A percentile compares a stretch with the other conserved stretches of the same genome.
Conservation (phyloP, 2,113 vertebrate species). For the Megaleporinus macrocephalus region DNA sequence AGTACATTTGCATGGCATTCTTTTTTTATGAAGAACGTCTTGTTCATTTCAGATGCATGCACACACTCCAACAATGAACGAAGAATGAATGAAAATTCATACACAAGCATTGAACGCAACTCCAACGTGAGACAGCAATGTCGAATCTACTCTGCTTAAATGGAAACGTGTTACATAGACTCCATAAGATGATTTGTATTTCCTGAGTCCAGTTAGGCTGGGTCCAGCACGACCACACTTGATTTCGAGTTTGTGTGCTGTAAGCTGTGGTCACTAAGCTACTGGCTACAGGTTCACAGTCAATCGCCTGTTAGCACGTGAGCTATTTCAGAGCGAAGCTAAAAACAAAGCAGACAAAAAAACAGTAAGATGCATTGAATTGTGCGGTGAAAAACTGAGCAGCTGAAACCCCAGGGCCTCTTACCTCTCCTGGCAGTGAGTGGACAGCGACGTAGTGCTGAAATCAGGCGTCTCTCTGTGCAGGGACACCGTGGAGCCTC, state of each 20-base stretch:
- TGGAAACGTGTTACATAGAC: too few species aligned
- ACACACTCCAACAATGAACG: too few species aligned
- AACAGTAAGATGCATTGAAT: background rate
- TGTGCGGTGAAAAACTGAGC: background rate
- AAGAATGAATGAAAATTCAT: too few species aligned
- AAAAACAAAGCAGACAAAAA: background rate
- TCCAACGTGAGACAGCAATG: too few species aligned
- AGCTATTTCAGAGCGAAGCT: background rate
- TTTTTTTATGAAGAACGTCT: too few species aligned
- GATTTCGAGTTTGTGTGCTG: background rate
- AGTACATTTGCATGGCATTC: too few species aligned
- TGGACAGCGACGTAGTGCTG: conserved; percentile 65
- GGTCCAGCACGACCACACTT: background rate
- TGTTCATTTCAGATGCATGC: too few species aligned
- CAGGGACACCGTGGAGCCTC: conserved; percentile 37
- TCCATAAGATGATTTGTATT: background rate
- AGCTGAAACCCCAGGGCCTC: background rate
- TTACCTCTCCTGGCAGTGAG: conserved; percentile 53
- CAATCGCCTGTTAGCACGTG: background rate
- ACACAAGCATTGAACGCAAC: too few species aligned
- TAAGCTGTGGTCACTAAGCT: background rate
- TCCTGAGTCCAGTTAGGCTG: background rate
- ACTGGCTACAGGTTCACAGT: background rate
- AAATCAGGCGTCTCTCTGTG: conserved; percentile 55
- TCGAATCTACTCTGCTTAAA: too few species aligned